A percentile compares a stretch with the other conserved stretches of the same genome.
These are phyloP conservation scores for Chymomyza caudatula DNA, from an alignment of 2,888 invertebrate species.

Conservation along the genomic window DNA sequence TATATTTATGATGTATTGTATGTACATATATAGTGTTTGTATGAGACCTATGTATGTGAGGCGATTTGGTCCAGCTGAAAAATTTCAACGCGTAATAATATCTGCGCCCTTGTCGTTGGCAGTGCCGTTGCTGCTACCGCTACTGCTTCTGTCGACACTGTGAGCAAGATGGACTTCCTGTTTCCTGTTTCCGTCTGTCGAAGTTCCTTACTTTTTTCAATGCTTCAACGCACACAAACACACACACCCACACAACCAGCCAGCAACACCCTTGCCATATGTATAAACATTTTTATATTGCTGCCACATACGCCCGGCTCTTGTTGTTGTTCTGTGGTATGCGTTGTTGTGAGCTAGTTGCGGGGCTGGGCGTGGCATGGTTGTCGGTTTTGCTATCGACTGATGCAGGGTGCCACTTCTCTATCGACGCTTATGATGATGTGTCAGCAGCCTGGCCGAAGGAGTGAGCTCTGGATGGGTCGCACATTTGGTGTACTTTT, in stretches of 20 bases:
- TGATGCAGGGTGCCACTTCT: slow-evolving; percentile 24
- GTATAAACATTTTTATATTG: slow-evolving; percentile 59
- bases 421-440: slow-evolving; percentile 56
- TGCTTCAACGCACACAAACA: slow-evolving; percentile 56
- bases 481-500: slow-evolving; percentile 48
- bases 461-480: background rate
- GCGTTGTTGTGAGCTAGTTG: slow-evolving; percentile 19
- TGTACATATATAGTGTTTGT: slow-evolving; percentile 21
- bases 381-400: background rate
- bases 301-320: slow-evolving; percentile 38
- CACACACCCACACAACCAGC: slow-evolving; percentile 18
- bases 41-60: background rate
- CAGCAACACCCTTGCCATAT: slow-evolving; percentile 38
- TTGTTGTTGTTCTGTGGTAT: slow-evolving; percentile 32
- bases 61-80: slow-evolving; percentile 59
- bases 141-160: slow-evolving; percentile 56
- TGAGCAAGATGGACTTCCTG: slow-evolving; percentile 79
- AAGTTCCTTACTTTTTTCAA: slow-evolving; percentile 71
- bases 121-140: slow-evolving; percentile 1
- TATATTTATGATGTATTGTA: slow-evolving; percentile 44
- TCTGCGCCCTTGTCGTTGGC: slow-evolving; percentile 58
- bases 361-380: slow-evolving; percentile 46
- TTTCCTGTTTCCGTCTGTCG: slow-evolving; percentile 78
- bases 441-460: slow-evolving; percentile 51
- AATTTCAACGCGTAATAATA: slow-evolving; percentile 75